phyloP scores from a whole-genome alignment of 2,797 vertebrate species.

The Microctenopoma stevenorrisi region DNA sequence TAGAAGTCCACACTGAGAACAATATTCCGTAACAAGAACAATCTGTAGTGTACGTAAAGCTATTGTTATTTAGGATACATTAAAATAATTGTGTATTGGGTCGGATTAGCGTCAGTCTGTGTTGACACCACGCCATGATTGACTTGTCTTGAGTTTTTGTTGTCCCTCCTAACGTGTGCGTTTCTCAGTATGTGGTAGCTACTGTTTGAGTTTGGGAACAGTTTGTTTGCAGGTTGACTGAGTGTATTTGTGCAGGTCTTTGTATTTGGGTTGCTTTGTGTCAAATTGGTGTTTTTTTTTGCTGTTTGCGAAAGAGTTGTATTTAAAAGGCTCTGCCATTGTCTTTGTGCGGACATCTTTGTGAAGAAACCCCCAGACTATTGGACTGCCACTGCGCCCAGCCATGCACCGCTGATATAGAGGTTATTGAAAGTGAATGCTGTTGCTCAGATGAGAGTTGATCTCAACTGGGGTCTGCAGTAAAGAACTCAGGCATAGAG shows the following conservation, averaged over 20 bases:
- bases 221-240: constrained; percentile 55
- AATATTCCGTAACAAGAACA: background rate
- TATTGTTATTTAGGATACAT: constrained; percentile 10
- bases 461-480: constrained; percentile 32
- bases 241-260: constrained; percentile 76
- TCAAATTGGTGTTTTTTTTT: constrained; percentile 19
- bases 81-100: constrained; percentile 55
- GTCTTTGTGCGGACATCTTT: constrained; percentile 41
- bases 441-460: constrained; percentile 42
- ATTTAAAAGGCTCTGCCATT: constrained; percentile 51
- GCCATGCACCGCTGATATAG: constrained; percentile 42
- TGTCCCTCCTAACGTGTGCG: constrained; percentile 49
- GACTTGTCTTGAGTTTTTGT: constrained; percentile 66
- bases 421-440: constrained; percentile 58
- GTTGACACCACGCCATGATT: constrained; percentile 58
- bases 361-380: constrained; percentile 31
- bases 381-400: constrained; percentile 37
- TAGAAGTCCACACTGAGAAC: background rate
- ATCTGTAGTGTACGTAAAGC: background rate
- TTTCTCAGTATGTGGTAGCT: constrained; percentile 59
- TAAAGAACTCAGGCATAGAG: constrained; percentile 39
- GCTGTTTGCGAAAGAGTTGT: constrained; percentile 46
- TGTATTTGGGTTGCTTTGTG: constrained; percentile 54
- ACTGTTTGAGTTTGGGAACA: constrained; percentile 57
- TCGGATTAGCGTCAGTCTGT: constrained; percentile 57